Percentiles rank a stretch among this genome's conserved stretches.
phyloP scores from a whole-genome alignment of 2,113 vertebrate genomes.

The Passer montanus region DNA sequence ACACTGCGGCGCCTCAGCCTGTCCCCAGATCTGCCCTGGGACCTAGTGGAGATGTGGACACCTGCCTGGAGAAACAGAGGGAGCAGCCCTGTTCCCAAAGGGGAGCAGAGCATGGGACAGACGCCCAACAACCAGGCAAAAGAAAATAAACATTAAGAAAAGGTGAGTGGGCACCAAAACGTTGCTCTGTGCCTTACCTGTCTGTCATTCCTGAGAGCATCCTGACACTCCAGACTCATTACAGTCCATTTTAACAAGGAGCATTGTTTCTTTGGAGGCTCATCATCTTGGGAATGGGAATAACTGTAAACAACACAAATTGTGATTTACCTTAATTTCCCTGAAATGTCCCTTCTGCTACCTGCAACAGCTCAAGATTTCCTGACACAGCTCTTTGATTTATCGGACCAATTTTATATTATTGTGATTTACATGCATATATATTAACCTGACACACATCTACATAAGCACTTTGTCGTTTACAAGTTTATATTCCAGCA shows the following conservation, averaged over 20 bases:
- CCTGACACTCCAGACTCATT: accelerated
- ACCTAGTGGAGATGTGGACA: not conserved
- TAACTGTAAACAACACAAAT: not conserved
- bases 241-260: not conserved
- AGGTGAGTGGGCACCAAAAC: not conserved
- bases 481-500: not conserved
- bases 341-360: not conserved
- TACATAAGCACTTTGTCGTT: not conserved
- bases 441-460: not conserved
- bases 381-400: not conserved
- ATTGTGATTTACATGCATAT: not conserved
- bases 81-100: not conserved
- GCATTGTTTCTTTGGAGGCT: accelerated
- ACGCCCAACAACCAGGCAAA: not conserved
- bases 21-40: not conserved
- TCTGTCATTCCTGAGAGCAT: not conserved
- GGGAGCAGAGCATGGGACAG: not conserved
- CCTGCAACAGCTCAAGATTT: not conserved
- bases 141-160: not conserved
- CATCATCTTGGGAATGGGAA: not conserved
- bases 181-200: not conserved
- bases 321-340: not conserved
- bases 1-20: accelerated
- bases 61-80: accelerated
- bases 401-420: not conserved